Conservation (phyloP, 2,888 invertebrate species). For the Nymphalis c-album region DNA sequence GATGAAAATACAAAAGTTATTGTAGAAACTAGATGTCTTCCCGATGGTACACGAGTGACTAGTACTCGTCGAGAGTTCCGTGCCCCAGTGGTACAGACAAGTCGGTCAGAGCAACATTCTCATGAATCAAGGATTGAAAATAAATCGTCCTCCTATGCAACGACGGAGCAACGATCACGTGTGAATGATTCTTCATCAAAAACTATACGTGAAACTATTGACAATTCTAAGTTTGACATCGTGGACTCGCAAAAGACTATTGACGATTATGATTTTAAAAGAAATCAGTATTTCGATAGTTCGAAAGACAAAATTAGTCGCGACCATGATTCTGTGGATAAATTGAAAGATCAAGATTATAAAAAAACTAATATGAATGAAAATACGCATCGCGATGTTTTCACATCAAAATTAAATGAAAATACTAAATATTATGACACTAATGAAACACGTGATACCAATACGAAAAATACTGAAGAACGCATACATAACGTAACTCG, state of each 20-base stretch:
- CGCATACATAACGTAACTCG: conserved; percentile 47
- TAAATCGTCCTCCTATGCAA: conserved; percentile 52
- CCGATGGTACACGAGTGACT: conserved; percentile 85
- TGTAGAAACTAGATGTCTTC: conserved; percentile 84
- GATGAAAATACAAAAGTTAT: conserved; percentile 85
- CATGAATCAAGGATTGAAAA: conserved; percentile 58
- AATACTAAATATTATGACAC: conserved; percentile 7
- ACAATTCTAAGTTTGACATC: conserved; percentile 52
- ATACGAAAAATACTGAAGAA: conserved; percentile 48
- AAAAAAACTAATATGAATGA: conserved; percentile 48
- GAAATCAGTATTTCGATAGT: conserved; percentile 32
- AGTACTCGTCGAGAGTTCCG: conserved; percentile 85
- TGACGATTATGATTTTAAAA: conserved; percentile 58
- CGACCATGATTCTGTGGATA: conserved; percentile 1
- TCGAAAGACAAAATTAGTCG: conserved; percentile 30
- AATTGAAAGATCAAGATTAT: conserved; percentile 32
- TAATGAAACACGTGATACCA: conserved; percentile 8
- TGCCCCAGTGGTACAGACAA: conserved; percentile 59
- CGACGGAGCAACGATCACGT: conserved; percentile 55
- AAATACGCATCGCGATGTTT: conserved; percentile 42
- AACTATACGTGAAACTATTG: conserved; percentile 49
- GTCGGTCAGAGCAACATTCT: conserved; percentile 60
- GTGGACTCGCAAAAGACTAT: conserved; percentile 66
- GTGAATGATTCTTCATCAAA: conserved; percentile 55
- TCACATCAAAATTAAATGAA: not conserved